phyloP scores from a whole-genome alignment of 2,888 invertebrate genomes.

The Netelia melanura region DNA sequence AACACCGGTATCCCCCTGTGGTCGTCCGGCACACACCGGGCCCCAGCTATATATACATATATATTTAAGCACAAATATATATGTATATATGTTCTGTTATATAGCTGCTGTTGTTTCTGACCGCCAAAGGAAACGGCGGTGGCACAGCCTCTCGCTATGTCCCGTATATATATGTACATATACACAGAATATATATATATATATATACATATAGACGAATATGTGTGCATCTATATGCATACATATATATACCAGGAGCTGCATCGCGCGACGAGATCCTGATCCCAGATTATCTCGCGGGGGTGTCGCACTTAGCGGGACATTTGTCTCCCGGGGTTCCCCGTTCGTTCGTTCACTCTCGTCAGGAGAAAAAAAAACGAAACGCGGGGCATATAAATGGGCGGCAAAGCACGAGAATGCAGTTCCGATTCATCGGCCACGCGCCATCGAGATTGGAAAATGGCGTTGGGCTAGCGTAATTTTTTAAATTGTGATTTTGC shows the following conservation, averaged over 20 bases:
- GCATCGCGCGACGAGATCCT: slow-evolving; percentile 76
- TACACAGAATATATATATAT: not conserved
- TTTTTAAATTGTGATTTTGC: too few relatives aligned
- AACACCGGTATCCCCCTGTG: slow-evolving; percentile 63
- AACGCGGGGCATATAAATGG: slow-evolving; percentile 8
- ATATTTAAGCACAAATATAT: not conserved
- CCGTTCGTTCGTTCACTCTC: slow-evolving; percentile 50
- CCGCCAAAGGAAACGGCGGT: slow-evolving; percentile 62
- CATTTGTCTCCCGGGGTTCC: slow-evolving; percentile 76
- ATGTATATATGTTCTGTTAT: not conserved
- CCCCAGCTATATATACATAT: slow-evolving; percentile 67
- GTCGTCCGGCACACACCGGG: slow-evolving; percentile 59
- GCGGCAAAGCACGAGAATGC: slow-evolving; percentile 26
- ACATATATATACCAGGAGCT: slow-evolving; percentile 15
- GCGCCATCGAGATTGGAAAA: slow-evolving; percentile 24
- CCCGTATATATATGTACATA: slow-evolving; percentile 1
- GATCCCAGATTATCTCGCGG: slow-evolving; percentile 78
- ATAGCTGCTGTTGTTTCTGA: slow-evolving; percentile 38
- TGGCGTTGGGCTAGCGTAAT: slow-evolving; percentile 11
- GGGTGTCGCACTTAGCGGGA: slow-evolving; percentile 79
- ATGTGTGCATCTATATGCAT: not conserved
- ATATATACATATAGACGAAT: not conserved
- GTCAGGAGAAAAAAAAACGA: slow-evolving; percentile 30
- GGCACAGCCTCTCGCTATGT: slow-evolving; percentile 46
- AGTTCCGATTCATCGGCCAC: slow-evolving; percentile 40